phyloP scores from a whole-genome alignment of 2,888 invertebrate genomes.

The Aphodius granarius region DNA sequence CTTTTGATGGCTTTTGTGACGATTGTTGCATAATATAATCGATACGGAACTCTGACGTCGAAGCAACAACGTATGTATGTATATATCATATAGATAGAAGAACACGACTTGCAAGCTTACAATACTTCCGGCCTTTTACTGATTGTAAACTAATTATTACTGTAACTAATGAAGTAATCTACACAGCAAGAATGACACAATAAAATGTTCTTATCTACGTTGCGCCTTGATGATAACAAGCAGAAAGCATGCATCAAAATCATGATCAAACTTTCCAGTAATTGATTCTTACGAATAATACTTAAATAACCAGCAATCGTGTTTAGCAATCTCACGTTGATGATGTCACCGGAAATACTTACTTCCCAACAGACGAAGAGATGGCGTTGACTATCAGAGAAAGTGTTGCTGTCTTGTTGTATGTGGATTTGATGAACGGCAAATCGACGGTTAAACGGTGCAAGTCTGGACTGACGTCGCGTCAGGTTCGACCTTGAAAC shows the following conservation, averaged over 20 bases:
- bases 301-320: not conserved
- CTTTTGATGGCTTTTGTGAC: too few species aligned
- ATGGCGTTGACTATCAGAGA: not conserved
- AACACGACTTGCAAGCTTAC: too few species aligned
- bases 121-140: too few species aligned
- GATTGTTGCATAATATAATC: too few species aligned
- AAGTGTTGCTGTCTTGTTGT: not conserved
- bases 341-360: not conserved
- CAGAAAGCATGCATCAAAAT: not conserved
- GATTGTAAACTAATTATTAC: too few species aligned
- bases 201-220: too few species aligned
- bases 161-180: too few species aligned
- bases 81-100: too few species aligned
- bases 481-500: not conserved
- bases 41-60: too few species aligned
- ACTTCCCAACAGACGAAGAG: not conserved
- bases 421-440: not conserved
- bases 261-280: not conserved
- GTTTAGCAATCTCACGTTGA: not conserved
- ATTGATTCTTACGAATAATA: not conserved
- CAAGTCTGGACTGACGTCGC: not conserved
- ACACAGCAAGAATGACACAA: too few species aligned
- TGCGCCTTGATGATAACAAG: not conserved
- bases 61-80: too few species aligned
- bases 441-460: not conserved